These are phyloP conservation scores for Amphiduros pacificus DNA, from an alignment of 2,888 invertebrate species.

Conservation along the genomic window DNA sequence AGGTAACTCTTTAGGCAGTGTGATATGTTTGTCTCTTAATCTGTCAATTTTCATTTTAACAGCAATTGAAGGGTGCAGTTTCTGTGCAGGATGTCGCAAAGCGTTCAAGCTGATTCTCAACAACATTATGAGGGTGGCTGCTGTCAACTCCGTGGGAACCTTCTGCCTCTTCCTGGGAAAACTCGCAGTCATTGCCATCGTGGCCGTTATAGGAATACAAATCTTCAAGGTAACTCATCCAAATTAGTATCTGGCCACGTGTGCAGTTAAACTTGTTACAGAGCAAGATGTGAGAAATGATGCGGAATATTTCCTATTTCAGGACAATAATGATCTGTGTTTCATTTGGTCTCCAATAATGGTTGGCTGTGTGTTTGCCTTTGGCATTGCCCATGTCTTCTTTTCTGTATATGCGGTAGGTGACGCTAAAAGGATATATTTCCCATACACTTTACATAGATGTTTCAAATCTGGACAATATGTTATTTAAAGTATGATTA, in stretches of 20 bases:
- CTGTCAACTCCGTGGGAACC: constrained; percentile 89
- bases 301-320: neutral
- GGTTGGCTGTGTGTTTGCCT: constrained; percentile 38
- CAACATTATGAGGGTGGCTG: constrained; percentile 79
- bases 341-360: constrained; percentile 43
- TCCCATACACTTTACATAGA: no score
- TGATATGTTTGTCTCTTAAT: neutral
- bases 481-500: no score
- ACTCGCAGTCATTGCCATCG: constrained; percentile 76
- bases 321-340: constrained; percentile 35
- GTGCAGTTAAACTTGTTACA: no score
- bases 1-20: neutral
- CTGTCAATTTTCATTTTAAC: constrained; percentile 11
- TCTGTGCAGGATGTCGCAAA: constrained; percentile 68
- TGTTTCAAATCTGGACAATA: no score
- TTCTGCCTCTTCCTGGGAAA: constrained; percentile 88
- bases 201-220: constrained; percentile 76
- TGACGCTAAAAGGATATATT: no score
- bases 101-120: constrained; percentile 66
- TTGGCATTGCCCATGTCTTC: constrained; percentile 83
- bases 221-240: constrained; percentile 27
- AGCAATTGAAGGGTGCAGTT: constrained; percentile 70
- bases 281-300: no score
- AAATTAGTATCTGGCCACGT: no score
- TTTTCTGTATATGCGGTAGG: constrained; percentile 87